Conservation (phyloP, 1,140 invertebrate species). For the Calliphora vicina region DNA sequence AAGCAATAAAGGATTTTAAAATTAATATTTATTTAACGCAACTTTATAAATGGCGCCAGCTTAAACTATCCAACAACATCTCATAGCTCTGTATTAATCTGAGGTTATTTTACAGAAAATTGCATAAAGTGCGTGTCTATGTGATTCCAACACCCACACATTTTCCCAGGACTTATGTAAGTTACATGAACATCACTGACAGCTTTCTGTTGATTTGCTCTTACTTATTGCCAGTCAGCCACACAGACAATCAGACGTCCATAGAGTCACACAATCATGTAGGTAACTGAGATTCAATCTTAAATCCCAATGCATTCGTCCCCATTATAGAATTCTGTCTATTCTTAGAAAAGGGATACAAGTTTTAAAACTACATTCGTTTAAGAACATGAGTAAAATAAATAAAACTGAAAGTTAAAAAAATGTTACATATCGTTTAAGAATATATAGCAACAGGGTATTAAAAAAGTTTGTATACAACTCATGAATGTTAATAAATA, state of each 20-base stretch:
- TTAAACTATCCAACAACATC: not conserved
- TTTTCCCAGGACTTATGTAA: conserved; percentile 17
- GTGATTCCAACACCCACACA: conserved; percentile 16
- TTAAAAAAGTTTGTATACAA: too few relatives aligned
- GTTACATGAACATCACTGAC: conserved; percentile 8
- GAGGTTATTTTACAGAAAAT: not conserved
- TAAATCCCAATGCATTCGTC: not conserved
- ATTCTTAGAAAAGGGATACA: not conserved
- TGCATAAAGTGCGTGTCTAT: not conserved
- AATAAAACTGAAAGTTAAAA: not conserved
- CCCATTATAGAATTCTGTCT: not conserved
- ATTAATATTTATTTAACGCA: not conserved
- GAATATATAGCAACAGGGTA: too few relatives aligned
- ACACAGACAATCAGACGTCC: not conserved
- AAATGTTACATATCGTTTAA: not conserved
- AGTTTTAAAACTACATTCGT: not conserved
- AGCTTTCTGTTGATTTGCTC: not conserved
- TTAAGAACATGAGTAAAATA: not conserved
- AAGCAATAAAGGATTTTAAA: not conserved
- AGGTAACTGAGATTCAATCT: not conserved
- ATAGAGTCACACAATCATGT: not conserved
- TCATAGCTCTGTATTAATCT: not conserved
- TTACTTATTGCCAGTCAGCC: not conserved
- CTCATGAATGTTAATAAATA: too few relatives aligned
- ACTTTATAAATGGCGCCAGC: conserved; percentile 21